phyloP scores from a whole-genome alignment of 1,140 invertebrate species.

The Drosophila mojavensis region DNA sequence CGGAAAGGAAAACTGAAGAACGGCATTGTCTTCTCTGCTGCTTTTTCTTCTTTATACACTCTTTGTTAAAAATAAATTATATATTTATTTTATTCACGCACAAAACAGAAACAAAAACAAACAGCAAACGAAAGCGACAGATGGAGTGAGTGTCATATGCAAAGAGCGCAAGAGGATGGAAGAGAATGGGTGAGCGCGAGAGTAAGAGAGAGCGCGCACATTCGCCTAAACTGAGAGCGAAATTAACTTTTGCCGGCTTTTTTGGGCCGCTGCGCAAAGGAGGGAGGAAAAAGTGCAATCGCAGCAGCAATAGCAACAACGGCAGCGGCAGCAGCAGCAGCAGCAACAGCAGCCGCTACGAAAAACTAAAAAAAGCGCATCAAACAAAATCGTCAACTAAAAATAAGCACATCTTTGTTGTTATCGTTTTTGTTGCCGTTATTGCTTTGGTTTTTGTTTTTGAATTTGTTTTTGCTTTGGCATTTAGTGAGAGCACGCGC shows the following conservation, averaged over 20 bases:
- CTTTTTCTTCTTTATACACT: slow-evolving; percentile 30
- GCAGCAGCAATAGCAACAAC: neutral
- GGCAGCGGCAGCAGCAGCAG: neutral
- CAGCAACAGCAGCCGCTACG: neutral
- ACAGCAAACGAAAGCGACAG: slow-evolving; percentile 5
- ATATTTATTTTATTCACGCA: slow-evolving; percentile 64
- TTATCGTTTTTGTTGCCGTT: neutral
- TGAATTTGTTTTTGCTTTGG: slow-evolving; percentile 28
- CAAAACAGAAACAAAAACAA: slow-evolving; percentile 36
- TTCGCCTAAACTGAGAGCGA: slow-evolving; percentile 12
- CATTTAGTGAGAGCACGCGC: slow-evolving; percentile 18
- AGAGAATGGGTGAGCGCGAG: slow-evolving; percentile 13
- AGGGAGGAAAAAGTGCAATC: slow-evolving; percentile 27
- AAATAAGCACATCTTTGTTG: slow-evolving; percentile 46
- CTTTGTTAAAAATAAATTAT: slow-evolving; percentile 73
- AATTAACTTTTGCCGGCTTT: slow-evolving; percentile 60
- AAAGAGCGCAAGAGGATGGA: neutral
- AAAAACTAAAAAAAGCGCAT: slow-evolving; percentile 49
- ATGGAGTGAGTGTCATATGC: neutral
- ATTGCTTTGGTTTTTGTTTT: slow-evolving; percentile 15
- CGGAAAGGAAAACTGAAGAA: slow-evolving; percentile 71
- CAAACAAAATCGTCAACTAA: slow-evolving; percentile 53
- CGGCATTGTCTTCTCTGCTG: slow-evolving; percentile 46
- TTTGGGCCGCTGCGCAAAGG: slow-evolving; percentile 17
- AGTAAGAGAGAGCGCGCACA: slow-evolving; percentile 7